Conservation (phyloP, 35 echinoderm and acorn worm species). For the Acanthaster planci region DNA sequence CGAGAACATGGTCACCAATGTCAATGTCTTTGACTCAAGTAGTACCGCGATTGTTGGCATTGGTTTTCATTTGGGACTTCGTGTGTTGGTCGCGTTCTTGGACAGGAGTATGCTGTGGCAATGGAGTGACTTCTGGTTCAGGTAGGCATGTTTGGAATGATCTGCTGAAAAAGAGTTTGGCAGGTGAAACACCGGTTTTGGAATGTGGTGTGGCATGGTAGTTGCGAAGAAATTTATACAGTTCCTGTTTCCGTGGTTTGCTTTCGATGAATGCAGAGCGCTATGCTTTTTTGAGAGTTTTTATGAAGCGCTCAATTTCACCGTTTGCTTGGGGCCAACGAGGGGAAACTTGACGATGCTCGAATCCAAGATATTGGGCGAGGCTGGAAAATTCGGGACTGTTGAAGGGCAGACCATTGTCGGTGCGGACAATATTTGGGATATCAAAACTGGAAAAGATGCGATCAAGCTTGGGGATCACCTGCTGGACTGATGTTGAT, state of each 20-base stretch:
- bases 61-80: conserved; percentile 20
- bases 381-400: conserved; percentile 54
- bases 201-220: conserved; percentile 57
- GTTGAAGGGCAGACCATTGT: conserved; percentile 83
- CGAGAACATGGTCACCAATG: too few relatives aligned
- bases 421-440: conserved; percentile 38
- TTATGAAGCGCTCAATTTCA: conserved; percentile 72
- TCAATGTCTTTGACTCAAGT: neutral
- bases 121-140: too few relatives aligned
- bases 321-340: conserved; percentile 83
- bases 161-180: too few relatives aligned
- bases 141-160: too few relatives aligned
- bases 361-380: conserved; percentile 75
- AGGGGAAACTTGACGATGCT: conserved; percentile 65
- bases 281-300: conserved; percentile 68
- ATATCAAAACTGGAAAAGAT: conserved; percentile 67
- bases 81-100: neutral
- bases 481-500: too few relatives aligned
- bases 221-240: conserved; percentile 51
- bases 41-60: conserved; percentile 10
- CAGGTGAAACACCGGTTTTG: conserved; percentile 57
- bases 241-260: conserved; percentile 61
- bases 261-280: conserved; percentile 42
- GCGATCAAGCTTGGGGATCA: too few relatives aligned
- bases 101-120: too few relatives aligned